Evolutionary conservation across 2,888 invertebrate genomes (phyloP).

Genomic region (Dryococelus australis): DNA sequence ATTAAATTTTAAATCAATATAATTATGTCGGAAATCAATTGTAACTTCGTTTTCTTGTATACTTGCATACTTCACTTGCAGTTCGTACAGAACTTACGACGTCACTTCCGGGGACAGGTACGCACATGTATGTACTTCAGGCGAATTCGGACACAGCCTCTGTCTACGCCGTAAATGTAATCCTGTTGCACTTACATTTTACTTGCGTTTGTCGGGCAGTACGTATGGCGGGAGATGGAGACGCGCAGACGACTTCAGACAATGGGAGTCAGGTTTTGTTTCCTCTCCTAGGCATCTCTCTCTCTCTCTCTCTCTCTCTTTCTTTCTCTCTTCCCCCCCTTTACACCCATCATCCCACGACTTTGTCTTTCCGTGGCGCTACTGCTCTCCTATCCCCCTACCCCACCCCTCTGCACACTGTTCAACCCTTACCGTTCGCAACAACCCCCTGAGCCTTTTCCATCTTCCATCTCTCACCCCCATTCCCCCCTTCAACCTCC

Average conservation of each 20-base stretch:
- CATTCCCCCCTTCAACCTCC: neutral
- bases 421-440: neutral
- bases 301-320: neutral
- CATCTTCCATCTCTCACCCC: constrained; percentile 2
- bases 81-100: no score
- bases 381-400: neutral
- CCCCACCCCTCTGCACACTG: no score
- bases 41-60: no score
- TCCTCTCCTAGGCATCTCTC: neutral
- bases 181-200: no score
- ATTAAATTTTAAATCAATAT: no score
- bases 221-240: neutral
- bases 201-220: neutral
- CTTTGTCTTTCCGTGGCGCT: neutral
- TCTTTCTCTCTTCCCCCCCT: neutral
- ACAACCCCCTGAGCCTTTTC: constrained; percentile 6
- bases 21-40: no score
- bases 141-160: no score
- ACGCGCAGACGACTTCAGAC: neutral
- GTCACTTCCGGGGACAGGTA: no score
- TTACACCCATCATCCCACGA: no score
- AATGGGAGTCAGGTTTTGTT: constrained; percentile 1
- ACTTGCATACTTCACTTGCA: no score
- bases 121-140: no score
- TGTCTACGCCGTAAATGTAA: no score